These are phyloP conservation scores for Trissoscelio sp. DNA, from an alignment of 2,888 invertebrate genomes.

Conservation along the genomic window DNA sequence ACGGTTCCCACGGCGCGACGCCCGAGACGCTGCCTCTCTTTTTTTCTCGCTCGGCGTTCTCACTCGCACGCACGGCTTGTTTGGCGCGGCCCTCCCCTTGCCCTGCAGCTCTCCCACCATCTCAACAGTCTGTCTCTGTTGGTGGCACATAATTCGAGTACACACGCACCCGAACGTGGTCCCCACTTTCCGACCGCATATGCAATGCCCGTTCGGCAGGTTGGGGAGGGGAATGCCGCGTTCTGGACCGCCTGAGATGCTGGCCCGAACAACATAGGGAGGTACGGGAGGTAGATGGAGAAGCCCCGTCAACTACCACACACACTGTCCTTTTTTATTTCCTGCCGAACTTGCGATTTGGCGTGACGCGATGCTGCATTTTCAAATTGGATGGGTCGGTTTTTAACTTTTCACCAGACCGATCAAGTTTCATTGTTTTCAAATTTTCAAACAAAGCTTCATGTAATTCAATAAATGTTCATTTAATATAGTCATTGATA, in stretches of 20 bases:
- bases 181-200: constrained; percentile 31
- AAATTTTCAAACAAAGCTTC: too few species aligned
- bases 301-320: constrained; percentile 34
- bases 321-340: constrained; percentile 16
- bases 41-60: constrained; percentile 51
- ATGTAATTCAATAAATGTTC: too few species aligned
- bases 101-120: constrained; percentile 26
- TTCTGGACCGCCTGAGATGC: constrained; percentile 70
- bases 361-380: too few species aligned
- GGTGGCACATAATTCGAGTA: constrained; percentile 32
- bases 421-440: too few species aligned
- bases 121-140: constrained; percentile 53
- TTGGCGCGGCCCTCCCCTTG: constrained; percentile 12
- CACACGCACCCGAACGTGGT: constrained; percentile 43
- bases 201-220: constrained; percentile 18
- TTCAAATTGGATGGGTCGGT: too few species aligned
- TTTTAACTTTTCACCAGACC: too few species aligned
- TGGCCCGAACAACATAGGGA: constrained; percentile 59
- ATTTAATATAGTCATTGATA: too few species aligned
- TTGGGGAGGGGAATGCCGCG: constrained; percentile 15
- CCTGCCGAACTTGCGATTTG: too few species aligned
- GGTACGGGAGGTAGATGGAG: constrained; percentile 50
- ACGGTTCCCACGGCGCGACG: constrained; percentile 82
- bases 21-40: constrained; percentile 72
- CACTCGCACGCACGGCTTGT: constrained; percentile 53